Conservation (phyloP, 2,797 vertebrate species). For the Pitangus sulphuratus region DNA sequence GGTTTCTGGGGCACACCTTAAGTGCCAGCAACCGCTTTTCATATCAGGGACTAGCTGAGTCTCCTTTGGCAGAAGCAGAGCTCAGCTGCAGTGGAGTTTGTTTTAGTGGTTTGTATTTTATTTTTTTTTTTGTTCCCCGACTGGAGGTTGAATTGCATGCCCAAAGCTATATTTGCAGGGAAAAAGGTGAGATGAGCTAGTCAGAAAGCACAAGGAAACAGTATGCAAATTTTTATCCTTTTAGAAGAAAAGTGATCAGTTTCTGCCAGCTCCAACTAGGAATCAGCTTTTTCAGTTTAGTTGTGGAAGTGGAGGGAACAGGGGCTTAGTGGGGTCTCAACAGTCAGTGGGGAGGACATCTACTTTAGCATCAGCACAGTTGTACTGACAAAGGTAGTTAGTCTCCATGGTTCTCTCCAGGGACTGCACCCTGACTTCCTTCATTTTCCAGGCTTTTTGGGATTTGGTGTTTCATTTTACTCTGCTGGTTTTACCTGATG, state of each 20-base stretch:
- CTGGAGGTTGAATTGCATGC: not conserved
- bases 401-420: accelerated
- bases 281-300: not conserved
- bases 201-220: not conserved
- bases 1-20: not conserved
- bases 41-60: not conserved
- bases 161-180: not conserved
- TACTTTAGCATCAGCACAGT: not conserved
- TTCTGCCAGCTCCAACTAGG: not conserved
- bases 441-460: not conserved
- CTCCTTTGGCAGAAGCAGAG: not conserved
- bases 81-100: not conserved
- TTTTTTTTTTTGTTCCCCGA: not conserved
- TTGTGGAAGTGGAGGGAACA: not conserved
- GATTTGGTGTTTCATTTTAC: not conserved
- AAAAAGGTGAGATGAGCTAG: not conserved
- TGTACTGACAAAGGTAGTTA: not conserved
- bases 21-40: not conserved
- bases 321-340: not conserved
- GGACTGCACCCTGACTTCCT: not conserved
- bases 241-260: not conserved
- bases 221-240: not conserved
- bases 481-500: not conserved
- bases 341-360: accelerated
- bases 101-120: not conserved